These are phyloP conservation scores for Myrmophylax atrothorax DNA, from an alignment of 2,113 vertebrate genomes.

Conservation along the genomic window DNA sequence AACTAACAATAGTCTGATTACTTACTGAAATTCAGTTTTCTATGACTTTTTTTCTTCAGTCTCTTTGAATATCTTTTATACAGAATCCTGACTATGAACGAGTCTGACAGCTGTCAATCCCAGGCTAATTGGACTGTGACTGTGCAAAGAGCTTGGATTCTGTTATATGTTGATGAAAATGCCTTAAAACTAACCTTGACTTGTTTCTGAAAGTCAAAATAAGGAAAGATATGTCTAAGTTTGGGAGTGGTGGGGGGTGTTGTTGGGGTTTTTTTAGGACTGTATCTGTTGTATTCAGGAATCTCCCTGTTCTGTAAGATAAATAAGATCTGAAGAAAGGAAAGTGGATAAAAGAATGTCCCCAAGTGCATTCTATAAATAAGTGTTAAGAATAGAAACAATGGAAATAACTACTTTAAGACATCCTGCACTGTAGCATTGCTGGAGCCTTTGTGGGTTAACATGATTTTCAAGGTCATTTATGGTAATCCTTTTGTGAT, in stretches of 20 bases:
- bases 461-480: background rate
- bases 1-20: background rate
- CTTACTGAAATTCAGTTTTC: background rate
- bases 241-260: rapidly evolving
- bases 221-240: background rate
- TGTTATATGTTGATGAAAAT: background rate
- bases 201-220: background rate
- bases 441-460: background rate
- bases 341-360: background rate
- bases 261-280: background rate
- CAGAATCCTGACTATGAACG: background rate
- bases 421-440: background rate
- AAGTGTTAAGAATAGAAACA: background rate
- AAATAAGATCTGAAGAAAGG: background rate
- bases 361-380: background rate
- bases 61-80: background rate
- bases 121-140: background rate
- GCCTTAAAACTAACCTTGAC: background rate
- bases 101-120: background rate
- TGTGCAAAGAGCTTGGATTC: background rate
- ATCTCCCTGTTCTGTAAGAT: background rate
- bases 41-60: background rate
- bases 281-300: background rate
- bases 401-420: background rate
- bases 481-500: background rate